These are phyloP conservation scores for Lepeophtheirus nordmannii DNA, from an alignment of 2,888 invertebrate genomes.

Conservation along the genomic window DNA sequence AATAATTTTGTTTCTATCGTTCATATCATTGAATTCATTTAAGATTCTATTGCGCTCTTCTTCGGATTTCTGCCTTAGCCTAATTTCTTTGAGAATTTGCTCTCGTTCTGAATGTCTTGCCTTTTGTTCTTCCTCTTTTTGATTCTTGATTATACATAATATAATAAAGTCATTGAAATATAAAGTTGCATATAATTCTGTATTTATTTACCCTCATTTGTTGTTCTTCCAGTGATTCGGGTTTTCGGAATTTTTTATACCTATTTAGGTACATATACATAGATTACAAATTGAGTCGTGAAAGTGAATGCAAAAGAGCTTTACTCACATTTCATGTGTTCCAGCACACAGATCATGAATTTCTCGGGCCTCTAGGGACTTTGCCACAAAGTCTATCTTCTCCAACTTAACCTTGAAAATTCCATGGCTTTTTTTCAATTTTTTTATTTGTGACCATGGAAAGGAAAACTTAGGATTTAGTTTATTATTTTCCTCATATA, in stretches of 20 bases:
- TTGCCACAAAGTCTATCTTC: constrained; percentile 7
- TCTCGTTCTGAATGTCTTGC: neutral
- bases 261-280: neutral
- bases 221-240: constrained; percentile 12
- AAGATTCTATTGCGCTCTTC: neutral
- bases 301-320: neutral
- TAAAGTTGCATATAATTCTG: constrained; percentile 20
- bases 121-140: neutral
- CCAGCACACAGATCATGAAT: constrained; percentile 10
- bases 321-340: constrained; percentile 7
- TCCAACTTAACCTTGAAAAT: neutral
- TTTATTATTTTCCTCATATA: constrained; percentile 13
- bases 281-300: neutral
- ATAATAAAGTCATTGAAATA: constrained; percentile 19
- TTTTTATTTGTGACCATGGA: constrained; percentile 18
- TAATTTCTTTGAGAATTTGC: neutral
- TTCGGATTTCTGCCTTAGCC: neutral
- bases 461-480: constrained; percentile 13
- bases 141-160: constrained; percentile 21
- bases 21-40: neutral
- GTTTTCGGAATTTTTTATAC: neutral
- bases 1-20: neutral
- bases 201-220: constrained; percentile 12
- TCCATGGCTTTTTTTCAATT: neutral
- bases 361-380: neutral